Evolutionary conservation across 2,797 vertebrate species (phyloP).

Genomic region (Oreortyx pictus): DNA sequence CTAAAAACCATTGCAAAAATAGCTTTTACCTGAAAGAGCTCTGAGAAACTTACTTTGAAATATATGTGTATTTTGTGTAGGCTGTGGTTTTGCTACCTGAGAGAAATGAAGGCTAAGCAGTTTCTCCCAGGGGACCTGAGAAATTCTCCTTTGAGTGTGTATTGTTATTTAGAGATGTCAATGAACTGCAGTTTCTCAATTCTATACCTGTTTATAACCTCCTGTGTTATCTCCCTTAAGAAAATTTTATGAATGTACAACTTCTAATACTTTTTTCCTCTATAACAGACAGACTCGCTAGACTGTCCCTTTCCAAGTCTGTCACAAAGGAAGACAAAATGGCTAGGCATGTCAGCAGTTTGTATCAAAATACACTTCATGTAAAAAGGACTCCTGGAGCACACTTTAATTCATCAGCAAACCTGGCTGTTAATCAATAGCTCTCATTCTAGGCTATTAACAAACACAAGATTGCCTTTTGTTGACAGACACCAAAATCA

Average conservation of each 20-base stretch:
- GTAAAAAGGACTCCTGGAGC: not conserved
- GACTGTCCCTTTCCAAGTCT: not conserved
- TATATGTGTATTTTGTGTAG: not conserved
- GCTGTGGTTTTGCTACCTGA: not conserved
- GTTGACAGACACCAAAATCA: not conserved
- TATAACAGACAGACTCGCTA: not conserved
- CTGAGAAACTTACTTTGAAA: not conserved
- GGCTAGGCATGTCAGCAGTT: not conserved
- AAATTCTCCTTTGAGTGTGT: not conserved
- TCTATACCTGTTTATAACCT: not conserved
- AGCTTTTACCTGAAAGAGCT: not conserved
- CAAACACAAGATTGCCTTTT: not conserved
- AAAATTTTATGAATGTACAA: not conserved
- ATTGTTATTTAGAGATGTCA: not conserved
- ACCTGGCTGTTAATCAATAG: not conserved
- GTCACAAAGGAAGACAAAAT: not conserved
- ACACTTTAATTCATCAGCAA: not conserved
- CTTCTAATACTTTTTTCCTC: not conserved
- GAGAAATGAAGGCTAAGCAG: not conserved
- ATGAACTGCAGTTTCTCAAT: not conserved
- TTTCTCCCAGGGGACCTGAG: not conserved
- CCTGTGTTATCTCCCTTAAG: not conserved
- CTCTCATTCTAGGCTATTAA: not conserved
- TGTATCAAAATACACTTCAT: not conserved
- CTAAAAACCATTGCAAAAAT: slow-evolving; percentile 42